Percentiles rank a stretch among this genome's conserved stretches.
Evolutionary conservation across 2,888 invertebrate species (phyloP).

Genomic region (Tethea ocularis): DNA sequence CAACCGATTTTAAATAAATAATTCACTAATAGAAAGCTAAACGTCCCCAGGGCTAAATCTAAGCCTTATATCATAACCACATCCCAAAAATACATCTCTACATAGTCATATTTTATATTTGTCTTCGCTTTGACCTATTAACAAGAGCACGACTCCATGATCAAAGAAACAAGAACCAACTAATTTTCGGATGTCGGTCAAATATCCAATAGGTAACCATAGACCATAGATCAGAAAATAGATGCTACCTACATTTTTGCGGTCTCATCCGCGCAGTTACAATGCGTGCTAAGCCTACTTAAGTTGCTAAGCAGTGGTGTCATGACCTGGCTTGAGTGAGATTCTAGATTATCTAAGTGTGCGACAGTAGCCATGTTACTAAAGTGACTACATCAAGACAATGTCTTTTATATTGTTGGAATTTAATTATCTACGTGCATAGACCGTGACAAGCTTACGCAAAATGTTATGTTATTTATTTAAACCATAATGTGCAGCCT

Average conservation of each 20-base stretch:
- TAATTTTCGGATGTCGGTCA: neutral
- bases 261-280: slow-evolving; percentile 3
- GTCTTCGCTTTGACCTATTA: too few species aligned
- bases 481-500: too few species aligned
- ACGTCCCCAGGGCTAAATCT: too few species aligned
- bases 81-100: too few species aligned
- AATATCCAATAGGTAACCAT: neutral
- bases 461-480: too few species aligned
- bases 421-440: neutral
- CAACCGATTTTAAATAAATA: too few species aligned
- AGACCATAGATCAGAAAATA: neutral
- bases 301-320: neutral
- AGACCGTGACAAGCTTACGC: too few species aligned
- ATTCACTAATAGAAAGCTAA: too few species aligned
- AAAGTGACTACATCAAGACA: neutral
- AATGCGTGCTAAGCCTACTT: slow-evolving; percentile 1
- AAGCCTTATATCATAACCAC: too few species aligned
- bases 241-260: neutral
- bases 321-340: slow-evolving; percentile 1
- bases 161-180: neutral
- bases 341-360: slow-evolving; percentile 1
- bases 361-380: neutral
- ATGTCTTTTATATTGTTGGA: neutral
- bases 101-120: too few species aligned
- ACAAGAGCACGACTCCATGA: too few species aligned